Conservation (phyloP, 2,888 invertebrate genomes). For the Idaea straminata region DNA sequence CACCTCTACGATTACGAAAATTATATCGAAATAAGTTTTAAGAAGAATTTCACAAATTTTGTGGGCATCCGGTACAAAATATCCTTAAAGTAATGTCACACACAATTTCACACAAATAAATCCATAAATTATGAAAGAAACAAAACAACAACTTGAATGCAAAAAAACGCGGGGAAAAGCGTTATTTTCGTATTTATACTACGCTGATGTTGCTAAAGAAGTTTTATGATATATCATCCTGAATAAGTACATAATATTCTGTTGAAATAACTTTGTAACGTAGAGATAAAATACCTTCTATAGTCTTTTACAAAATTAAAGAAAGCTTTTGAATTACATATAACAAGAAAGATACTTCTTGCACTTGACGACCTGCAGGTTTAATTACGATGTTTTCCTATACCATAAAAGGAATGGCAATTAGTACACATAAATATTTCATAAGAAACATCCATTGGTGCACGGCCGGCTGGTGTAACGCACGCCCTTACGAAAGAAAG, state of each 20-base stretch:
- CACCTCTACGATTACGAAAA: too few relatives aligned
- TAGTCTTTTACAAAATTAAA: constrained; percentile 30
- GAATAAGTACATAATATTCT: constrained; percentile 7
- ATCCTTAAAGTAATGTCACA: constrained; percentile 14
- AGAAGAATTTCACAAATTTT: too few relatives aligned
- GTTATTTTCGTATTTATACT: constrained; percentile 30
- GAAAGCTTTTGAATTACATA: constrained; percentile 22
- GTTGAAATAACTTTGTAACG: constrained; percentile 1
- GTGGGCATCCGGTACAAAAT: too few relatives aligned
- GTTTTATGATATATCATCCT: constrained; percentile 49
- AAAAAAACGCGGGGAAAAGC: constrained; percentile 28
- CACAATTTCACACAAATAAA: constrained; percentile 25
- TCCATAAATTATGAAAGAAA: constrained; percentile 24
- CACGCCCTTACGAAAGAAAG: too few relatives aligned
- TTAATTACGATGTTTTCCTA: too few relatives aligned
- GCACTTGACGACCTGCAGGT: too few relatives aligned
- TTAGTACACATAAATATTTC: too few relatives aligned
- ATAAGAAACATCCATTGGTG: too few relatives aligned
- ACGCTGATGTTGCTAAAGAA: constrained; percentile 47
- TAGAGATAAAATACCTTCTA: constrained; percentile 16
- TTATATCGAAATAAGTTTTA: too few relatives aligned
- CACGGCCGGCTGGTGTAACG: too few relatives aligned
- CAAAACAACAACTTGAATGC: constrained; percentile 28
- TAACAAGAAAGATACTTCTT: too few relatives aligned
- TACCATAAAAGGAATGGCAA: too few relatives aligned